Percentiles rank a stretch among this genome's conserved stretches.
Evolutionary conservation across 2,797 vertebrate species (phyloP).

Genomic region (Jordanella pulchra): DNA sequence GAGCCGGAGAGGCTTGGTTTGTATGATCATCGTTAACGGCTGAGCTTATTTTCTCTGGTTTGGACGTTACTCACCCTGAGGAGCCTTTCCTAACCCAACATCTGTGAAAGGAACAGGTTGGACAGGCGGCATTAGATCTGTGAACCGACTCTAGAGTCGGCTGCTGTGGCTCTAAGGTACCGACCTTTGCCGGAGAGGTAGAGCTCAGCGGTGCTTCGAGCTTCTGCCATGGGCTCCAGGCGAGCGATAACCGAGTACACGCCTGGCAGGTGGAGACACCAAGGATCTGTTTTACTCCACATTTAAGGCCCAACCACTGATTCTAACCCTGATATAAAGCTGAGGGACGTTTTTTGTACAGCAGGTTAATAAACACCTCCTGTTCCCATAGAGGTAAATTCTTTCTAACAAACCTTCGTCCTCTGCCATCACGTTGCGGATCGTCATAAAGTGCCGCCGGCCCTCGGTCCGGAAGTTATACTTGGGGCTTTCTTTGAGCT

Average conservation of each 20-base stretch:
- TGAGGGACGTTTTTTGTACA: neutral
- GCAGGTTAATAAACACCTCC: neutral
- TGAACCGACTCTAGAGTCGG: neutral
- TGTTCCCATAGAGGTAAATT: neutral
- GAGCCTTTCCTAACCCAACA: constrained; percentile 86
- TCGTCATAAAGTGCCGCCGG: constrained; percentile 93
- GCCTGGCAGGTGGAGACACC: constrained; percentile 73
- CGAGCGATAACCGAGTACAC: constrained; percentile 92
- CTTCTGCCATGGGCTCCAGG: constrained; percentile 89
- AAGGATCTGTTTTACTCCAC: neutral
- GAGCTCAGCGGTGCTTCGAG: constrained; percentile 91
- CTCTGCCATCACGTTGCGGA: constrained; percentile 89
- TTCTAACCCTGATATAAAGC: neutral
- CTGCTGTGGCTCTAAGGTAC: constrained; percentile 15
- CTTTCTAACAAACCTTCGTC: constrained; percentile 87
- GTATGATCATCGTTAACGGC: neutral
- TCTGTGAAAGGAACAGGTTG: constrained; percentile 83
- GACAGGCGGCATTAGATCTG: constrained; percentile 22
- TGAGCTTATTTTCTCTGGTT: neutral
- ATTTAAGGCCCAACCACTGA: neutral
- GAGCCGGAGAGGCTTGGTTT: neutral
- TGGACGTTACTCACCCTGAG: constrained; percentile 84
- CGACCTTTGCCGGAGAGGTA: constrained; percentile 92
- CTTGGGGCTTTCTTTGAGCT: constrained; percentile 88
- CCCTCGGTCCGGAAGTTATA: constrained; percentile 92